These are phyloP conservation scores for Leucoraja ocellata DNA, from an alignment of 2,797 vertebrate species.

Conservation along the genomic window DNA sequence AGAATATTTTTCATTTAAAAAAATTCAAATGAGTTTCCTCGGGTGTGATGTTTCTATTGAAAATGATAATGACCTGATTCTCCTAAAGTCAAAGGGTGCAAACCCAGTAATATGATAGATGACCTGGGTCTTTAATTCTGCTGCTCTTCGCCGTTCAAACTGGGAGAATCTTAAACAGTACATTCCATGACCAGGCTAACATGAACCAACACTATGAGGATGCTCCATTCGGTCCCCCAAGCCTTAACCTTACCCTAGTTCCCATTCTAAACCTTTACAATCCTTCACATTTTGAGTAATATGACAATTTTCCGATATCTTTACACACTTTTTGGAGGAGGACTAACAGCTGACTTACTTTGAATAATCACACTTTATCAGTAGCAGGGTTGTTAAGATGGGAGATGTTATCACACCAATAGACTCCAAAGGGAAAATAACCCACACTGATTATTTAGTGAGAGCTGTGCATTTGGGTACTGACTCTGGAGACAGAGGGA, in stretches of 20 bases:
- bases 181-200: background rate
- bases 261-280: background rate
- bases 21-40: background rate
- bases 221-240: background rate
- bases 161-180: background rate
- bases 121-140: background rate
- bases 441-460: background rate
- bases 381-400: background rate
- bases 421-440: background rate
- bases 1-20: background rate
- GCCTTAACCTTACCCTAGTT: background rate
- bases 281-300: background rate
- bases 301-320: background rate
- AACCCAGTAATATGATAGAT: background rate
- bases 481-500: background rate
- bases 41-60: background rate
- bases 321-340: background rate
- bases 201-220: background rate
- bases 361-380: background rate
- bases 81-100: background rate
- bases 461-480: background rate
- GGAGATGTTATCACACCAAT: background rate
- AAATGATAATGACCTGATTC: background rate
- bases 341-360: background rate
- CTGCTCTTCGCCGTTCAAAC: background rate